Conservation (phyloP, 1,140 invertebrate species). For the Belonocnema kinseyi region DNA sequence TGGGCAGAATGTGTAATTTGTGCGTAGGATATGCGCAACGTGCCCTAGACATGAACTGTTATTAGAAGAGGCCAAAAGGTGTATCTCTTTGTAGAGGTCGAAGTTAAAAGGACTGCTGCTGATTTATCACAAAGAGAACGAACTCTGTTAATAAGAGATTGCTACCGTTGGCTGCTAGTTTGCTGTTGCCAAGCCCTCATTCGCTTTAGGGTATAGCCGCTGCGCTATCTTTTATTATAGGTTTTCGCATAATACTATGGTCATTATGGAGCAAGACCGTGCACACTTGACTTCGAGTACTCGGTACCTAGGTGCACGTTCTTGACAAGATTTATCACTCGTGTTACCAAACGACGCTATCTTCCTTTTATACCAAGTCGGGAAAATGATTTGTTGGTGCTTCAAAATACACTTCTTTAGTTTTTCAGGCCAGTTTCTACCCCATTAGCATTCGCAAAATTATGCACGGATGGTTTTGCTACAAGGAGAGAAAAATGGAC, state of each 20-base stretch:
- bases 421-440: too few relatives aligned
- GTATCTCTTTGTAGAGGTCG: conserved; percentile 10
- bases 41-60: conserved; percentile 8
- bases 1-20: conserved; percentile 11
- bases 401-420: too few relatives aligned
- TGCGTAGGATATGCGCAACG: neutral
- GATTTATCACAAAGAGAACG: conserved; percentile 21
- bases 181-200: conserved; percentile 18
- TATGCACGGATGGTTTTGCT: too few relatives aligned
- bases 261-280: conserved; percentile 5
- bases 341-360: neutral
- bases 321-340: conserved; percentile 14
- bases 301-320: neutral
- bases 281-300: conserved; percentile 11
- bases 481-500: too few relatives aligned
- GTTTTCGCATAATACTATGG: conserved; percentile 22
- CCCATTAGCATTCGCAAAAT: too few relatives aligned
- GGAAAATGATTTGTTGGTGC: too few relatives aligned
- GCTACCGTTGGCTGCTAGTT: conserved; percentile 19
- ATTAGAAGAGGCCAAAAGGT: neutral
- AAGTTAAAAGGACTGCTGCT: conserved; percentile 2
- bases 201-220: conserved; percentile 1
- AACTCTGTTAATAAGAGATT: conserved; percentile 24
- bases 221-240: conserved; percentile 20
- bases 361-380: neutral